A percentile compares a stretch with the other conserved stretches of the same genome.
Evolutionary conservation across 2,113 vertebrate species (phyloP).

Genomic region (Protobothrops flavoviridis): DNA sequence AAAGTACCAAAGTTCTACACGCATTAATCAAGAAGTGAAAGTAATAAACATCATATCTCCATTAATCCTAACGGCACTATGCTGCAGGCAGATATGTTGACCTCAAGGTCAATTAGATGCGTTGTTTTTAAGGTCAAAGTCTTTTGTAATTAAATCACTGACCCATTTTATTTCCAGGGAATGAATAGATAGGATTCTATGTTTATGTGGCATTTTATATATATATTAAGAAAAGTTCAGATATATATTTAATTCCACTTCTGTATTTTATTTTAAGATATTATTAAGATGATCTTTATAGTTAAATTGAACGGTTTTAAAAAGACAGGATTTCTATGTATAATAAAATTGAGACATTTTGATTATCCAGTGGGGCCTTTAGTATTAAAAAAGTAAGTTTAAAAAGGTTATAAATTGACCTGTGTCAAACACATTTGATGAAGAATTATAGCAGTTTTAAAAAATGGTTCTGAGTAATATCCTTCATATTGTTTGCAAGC

Average conservation of each 20-base stretch:
- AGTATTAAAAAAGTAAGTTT: background rate
- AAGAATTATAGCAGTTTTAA: background rate
- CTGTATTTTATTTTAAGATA: background rate
- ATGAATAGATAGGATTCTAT: background rate
- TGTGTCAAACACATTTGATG: background rate
- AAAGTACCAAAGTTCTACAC: background rate
- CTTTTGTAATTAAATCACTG: background rate
- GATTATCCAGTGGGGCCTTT: background rate
- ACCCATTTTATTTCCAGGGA: background rate
- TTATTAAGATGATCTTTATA: background rate
- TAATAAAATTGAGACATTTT: background rate
- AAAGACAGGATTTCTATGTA: background rate
- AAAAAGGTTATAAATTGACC: background rate
- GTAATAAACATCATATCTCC: background rate
- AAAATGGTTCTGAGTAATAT: background rate
- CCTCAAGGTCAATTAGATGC: background rate
- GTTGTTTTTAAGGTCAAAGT: background rate
- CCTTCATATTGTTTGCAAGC: background rate
- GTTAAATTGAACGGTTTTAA: background rate
- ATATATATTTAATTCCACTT: background rate
- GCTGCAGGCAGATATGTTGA: background rate
- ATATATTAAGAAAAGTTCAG: background rate
- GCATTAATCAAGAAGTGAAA: background rate
- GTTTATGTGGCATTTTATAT: background rate
- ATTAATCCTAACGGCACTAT: background rate